Conservation (phyloP, 2,797 vertebrate genomes). For the Vultur gryphus region DNA sequence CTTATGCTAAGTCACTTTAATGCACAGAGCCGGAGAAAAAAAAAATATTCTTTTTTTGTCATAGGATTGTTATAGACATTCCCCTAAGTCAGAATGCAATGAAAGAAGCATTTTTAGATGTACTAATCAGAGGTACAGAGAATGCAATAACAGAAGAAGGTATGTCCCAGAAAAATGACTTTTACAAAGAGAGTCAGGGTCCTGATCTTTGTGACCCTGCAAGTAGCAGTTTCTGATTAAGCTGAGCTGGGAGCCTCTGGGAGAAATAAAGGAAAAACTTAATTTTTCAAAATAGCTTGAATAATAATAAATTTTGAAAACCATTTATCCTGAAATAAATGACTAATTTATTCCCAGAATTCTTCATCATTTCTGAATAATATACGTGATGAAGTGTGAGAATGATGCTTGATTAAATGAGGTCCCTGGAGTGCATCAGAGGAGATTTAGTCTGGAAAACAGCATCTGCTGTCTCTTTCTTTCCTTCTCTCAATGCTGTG, state of each 20-base stretch:
- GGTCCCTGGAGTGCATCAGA: slow-evolving; percentile 58
- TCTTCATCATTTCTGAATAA: slow-evolving; percentile 69
- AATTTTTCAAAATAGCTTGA: slow-evolving; percentile 40
- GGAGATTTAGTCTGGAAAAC: slow-evolving; percentile 64
- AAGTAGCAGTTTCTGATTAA: background rate
- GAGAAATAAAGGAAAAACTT: background rate
- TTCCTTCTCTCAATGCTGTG: background rate
- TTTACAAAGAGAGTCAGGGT: background rate
- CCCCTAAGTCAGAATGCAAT: background rate
- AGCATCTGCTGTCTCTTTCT: slow-evolving; percentile 61
- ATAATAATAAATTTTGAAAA: slow-evolving; percentile 45
- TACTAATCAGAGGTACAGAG: background rate
- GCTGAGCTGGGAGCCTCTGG: background rate
- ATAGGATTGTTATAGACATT: background rate
- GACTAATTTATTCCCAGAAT: slow-evolving; percentile 63
- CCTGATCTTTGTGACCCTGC: background rate
- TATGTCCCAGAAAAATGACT: background rate
- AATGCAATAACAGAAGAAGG: background rate
- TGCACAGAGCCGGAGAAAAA: background rate
- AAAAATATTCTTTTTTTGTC: background rate
- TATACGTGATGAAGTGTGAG: slow-evolving; percentile 65
- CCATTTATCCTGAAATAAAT: slow-evolving; percentile 46
- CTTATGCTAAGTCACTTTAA: background rate
- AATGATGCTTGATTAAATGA: slow-evolving; percentile 71
- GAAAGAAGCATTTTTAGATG: background rate